Evolutionary conservation across 1,140 invertebrate species (phyloP).

Genomic region (Neotoxoptera formosana): DNA sequence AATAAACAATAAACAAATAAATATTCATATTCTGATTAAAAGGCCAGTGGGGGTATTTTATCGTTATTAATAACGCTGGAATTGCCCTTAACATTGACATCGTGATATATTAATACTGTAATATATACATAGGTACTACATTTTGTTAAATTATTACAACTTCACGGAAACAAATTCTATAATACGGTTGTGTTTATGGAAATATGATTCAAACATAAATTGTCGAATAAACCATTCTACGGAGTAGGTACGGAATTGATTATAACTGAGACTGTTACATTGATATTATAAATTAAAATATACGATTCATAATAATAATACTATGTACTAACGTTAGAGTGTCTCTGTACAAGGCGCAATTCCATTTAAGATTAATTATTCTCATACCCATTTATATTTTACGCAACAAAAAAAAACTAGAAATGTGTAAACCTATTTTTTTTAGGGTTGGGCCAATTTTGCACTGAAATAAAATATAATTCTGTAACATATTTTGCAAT

Average conservation of each 20-base stretch:
- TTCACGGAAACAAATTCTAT: not conserved
- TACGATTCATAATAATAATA: not conserved
- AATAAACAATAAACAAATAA: slow-evolving; percentile 16
- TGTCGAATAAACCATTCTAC: not conserved
- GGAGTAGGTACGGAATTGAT: not conserved
- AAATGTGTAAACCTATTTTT: too few species aligned
- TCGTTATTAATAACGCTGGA: not conserved
- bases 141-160: slow-evolving; percentile 13
- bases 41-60: not conserved
- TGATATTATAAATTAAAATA: not conserved
- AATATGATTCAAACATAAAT: not conserved
- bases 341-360: not conserved
- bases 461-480: too few species aligned
- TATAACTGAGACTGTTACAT: not conserved
- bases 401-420: not conserved
- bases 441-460: too few species aligned
- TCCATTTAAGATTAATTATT: not conserved
- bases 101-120: not conserved
- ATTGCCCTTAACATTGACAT: not conserved
- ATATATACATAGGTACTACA: not conserved
- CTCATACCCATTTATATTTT: not conserved
- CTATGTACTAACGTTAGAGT: not conserved
- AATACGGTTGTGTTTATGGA: not conserved
- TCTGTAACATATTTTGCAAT: too few species aligned
- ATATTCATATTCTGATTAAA: slow-evolving; percentile 6